Conservation (phyloP, 2,888 invertebrate genomes). For the Drosophila yooni region DNA sequence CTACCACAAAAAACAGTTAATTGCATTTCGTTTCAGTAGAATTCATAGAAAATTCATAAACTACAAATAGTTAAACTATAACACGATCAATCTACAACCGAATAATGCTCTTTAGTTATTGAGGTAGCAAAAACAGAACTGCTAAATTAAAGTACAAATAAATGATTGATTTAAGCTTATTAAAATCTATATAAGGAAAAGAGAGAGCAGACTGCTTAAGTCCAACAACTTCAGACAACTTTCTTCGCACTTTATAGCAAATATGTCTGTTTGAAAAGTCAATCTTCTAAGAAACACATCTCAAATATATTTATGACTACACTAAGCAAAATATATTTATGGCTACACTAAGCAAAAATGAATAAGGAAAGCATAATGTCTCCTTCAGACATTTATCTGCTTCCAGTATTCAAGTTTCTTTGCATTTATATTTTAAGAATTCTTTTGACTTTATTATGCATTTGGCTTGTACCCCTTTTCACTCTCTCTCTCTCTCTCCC, state of each 20-base stretch:
- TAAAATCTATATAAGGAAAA: neutral
- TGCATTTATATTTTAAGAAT: conserved; percentile 30
- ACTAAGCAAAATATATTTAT: neutral
- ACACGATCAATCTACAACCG: neutral
- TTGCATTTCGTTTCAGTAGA: neutral
- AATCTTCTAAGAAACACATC: neutral
- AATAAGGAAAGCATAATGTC: neutral
- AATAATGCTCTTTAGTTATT: neutral
- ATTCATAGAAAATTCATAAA: neutral
- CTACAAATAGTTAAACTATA: neutral
- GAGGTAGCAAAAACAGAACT: neutral
- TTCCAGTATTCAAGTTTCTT: conserved; percentile 5
- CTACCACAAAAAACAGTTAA: neutral
- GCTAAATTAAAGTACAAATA: neutral
- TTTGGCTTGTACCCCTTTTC: conserved; percentile 20
- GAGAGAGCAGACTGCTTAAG: neutral
- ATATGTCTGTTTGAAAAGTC: neutral
- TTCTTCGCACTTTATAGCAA: neutral
- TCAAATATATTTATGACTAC: neutral
- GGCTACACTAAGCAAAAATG: neutral
- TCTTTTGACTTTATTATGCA: conserved; percentile 32
- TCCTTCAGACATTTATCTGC: conserved; percentile 24
- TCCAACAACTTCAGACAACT: neutral
- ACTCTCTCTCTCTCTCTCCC: neutral
- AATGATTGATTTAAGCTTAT: neutral